Evolutionary conservation across 2,113 vertebrate genomes (phyloP), one percentile per base, ranked within the genome.

Genomic region (Cromileptes altivelis): DNA sequence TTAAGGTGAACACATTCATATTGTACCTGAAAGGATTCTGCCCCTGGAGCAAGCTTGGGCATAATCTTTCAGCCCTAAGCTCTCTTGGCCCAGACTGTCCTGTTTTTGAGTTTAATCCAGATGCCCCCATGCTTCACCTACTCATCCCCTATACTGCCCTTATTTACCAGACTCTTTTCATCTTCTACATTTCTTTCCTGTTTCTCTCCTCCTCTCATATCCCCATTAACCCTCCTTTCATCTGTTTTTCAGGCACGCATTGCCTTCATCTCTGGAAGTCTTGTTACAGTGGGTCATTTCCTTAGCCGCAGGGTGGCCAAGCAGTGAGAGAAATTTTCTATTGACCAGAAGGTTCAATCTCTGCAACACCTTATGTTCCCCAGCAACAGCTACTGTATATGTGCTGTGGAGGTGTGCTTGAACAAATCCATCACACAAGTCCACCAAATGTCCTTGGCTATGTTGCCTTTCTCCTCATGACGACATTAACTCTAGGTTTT

Each of bases 181-280:
- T 91, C 83, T 85, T 82, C 61, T 53, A 21, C 60, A 75, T 90
- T 76, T 70, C 68, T 86, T 82, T 62, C 70, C 69, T 76, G 42
- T 61, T 49, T 69, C 50, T 82, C 17, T 49, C 21, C 57, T 80
- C 19, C 68, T 86, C 72, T 80, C 47, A 50, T 65, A 65, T 78
- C 11, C n/a, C 79, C 78, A 85, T 85, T 89, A 87, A 88, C 85
- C 70, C 53, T 67, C 52, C 81, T 93, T 92, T 92, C 75, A 92
- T 89, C 80, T 89, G 78, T 82, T 90, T 89, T 84, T 78, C 70
- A 64, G 67, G 62, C 75, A 69, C 71, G 55, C 42, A 52, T 75
- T 81, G 30, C 82, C 80, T 80, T 87, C 75, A 84, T 87, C 75
- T 89, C 19, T 40, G 27, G 9, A 75, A 62, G 70, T 58, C 75